A percentile compares a stretch with the other conserved stretches of the same genome.
phyloP scores from a whole-genome alignment of 1,140 invertebrate genomes.

The Planococcus citri region DNA sequence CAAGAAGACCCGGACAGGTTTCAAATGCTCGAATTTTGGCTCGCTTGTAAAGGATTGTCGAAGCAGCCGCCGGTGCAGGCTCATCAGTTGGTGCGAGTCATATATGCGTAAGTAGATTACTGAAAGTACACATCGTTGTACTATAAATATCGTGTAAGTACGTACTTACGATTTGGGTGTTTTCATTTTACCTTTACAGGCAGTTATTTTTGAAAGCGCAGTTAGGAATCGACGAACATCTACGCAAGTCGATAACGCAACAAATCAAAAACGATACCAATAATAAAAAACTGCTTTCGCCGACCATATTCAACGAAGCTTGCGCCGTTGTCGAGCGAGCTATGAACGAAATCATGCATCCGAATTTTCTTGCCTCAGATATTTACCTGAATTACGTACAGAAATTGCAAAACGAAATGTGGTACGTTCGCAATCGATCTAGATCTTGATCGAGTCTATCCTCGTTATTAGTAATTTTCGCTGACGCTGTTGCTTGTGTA shows the following conservation, averaged over 20 bases:
- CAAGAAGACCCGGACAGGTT: slow-evolving; percentile 54
- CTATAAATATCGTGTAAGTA: no score
- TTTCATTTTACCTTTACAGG: slow-evolving; percentile 30
- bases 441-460: no score
- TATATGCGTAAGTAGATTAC: slow-evolving; percentile 50
- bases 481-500: no score
- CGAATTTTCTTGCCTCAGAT: slow-evolving; percentile 80
- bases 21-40: slow-evolving; percentile 75
- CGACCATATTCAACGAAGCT: slow-evolving; percentile 50
- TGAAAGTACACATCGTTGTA: no score
- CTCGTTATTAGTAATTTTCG: no score
- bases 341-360: slow-evolving; percentile 75
- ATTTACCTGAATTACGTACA: slow-evolving; percentile 80
- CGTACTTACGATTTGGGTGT: no score
- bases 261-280: slow-evolving; percentile 46
- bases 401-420: slow-evolving; percentile 33
- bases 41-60: slow-evolving; percentile 79
- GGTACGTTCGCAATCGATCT: no score
- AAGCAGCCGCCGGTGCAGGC: slow-evolving; percentile 60
- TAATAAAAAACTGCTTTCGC: slow-evolving; percentile 30
- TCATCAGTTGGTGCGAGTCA: slow-evolving; percentile 62
- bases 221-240: slow-evolving; percentile 64
- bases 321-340: slow-evolving; percentile 62
- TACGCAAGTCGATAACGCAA: slow-evolving; percentile 52
- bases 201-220: slow-evolving; percentile 72